Percentiles rank a stretch among this genome's conserved stretches.
Conservation (phyloP, 2,797 vertebrate species). For the Pristis pectinata region DNA sequence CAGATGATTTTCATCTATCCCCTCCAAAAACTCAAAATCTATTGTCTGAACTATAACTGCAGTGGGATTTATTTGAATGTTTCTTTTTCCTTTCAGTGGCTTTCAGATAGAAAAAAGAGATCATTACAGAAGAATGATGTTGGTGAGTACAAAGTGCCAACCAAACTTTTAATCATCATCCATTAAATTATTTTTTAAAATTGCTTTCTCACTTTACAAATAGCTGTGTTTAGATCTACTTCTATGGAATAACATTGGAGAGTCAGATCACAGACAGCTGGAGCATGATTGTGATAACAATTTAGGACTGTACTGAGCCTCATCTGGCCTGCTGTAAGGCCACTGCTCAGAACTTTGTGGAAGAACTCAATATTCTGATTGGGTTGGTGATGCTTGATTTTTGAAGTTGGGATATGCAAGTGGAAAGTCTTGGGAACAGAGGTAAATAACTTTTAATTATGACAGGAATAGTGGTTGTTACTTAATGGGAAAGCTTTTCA, state of each 20-base stretch:
- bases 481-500: neutral
- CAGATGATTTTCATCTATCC: neutral
- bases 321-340: neutral
- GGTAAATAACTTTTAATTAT: neutral
- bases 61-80: neutral
- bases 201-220: neutral
- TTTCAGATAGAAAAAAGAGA: constrained; percentile 90
- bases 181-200: neutral
- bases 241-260: neutral
- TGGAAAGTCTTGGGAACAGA: neutral
- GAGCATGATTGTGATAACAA: neutral
- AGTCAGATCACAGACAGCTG: neutral
- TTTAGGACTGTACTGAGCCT: neutral
- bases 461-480: neutral
- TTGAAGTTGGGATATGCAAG: neutral
- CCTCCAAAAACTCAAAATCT: neutral
- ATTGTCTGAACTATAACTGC: neutral
- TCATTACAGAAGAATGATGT: constrained; percentile 89
- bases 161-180: neutral
- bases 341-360: neutral
- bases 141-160: constrained; percentile 64
- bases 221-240: neutral
- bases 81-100: constrained; percentile 69
- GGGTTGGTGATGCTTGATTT: neutral
- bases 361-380: neutral